Evolutionary conservation across 2,113 vertebrate species (phyloP).

Genomic region (Amia ocellicauda): DNA sequence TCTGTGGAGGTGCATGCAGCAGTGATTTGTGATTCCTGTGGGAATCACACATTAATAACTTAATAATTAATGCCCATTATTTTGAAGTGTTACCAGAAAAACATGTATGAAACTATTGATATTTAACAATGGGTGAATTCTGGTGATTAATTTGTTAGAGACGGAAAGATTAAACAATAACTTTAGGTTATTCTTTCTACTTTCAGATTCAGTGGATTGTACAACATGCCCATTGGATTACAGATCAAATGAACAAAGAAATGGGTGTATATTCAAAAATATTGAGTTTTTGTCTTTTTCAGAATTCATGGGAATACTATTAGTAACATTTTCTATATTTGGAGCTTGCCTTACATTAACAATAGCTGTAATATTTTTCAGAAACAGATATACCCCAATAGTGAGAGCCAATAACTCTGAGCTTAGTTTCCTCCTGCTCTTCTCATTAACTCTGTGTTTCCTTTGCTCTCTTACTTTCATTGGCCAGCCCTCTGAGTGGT

Average conservation of each 20-base stretch:
- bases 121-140: too few species aligned
- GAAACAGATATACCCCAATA: constrained; percentile 37
- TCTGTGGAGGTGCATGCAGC: too few species aligned
- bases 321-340: constrained; percentile 32
- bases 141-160: too few species aligned
- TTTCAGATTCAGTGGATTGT: constrained; percentile 42
- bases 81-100: too few species aligned
- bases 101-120: too few species aligned
- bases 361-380: constrained; percentile 37
- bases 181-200: constrained; percentile 26
- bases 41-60: too few species aligned
- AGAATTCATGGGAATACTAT: constrained; percentile 31
- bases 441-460: constrained; percentile 42
- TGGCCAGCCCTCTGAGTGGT: constrained; percentile 22
- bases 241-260: constrained; percentile 37
- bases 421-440: constrained; percentile 41
- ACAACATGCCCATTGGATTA: constrained; percentile 42
- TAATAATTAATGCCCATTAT: too few species aligned
- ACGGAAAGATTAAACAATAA: too few species aligned
- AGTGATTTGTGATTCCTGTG: too few species aligned
- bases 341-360: constrained; percentile 31
- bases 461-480: constrained; percentile 47
- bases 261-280: constrained; percentile 35
- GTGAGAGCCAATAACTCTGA: constrained; percentile 32
- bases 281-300: constrained; percentile 46